A percentile compares a stretch with the other conserved stretches of the same genome.
These are phyloP conservation scores for Halyomorpha halys DNA, from an alignment of 1,140 invertebrate genomes.

Conservation along the genomic window DNA sequence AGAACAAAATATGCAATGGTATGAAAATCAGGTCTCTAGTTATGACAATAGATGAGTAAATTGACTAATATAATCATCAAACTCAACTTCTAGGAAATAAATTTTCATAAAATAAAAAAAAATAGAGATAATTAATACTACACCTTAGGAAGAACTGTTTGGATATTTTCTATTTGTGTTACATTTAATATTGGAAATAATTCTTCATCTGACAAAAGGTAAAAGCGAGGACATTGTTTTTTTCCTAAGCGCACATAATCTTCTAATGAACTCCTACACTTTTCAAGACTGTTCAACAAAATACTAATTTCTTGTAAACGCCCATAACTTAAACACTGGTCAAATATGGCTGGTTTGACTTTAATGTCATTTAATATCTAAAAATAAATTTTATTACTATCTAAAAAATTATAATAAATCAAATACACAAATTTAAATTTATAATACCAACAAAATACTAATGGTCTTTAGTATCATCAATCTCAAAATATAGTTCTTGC, in stretches of 20 bases:
- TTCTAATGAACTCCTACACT: slow-evolving; percentile 81
- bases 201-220: slow-evolving; percentile 88
- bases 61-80: too few relatives aligned
- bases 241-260: slow-evolving; percentile 81
- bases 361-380: slow-evolving; percentile 6
- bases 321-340: slow-evolving; percentile 51
- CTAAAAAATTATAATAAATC: too few relatives aligned
- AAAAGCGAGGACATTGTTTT: slow-evolving; percentile 77
- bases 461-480: too few relatives aligned
- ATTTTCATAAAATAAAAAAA: too few relatives aligned
- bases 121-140: too few relatives aligned
- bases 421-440: too few relatives aligned
- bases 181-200: slow-evolving; percentile 79
- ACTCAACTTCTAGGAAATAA: too few relatives aligned
- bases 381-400: background rate
- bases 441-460: too few relatives aligned
- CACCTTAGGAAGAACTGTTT: slow-evolving; percentile 44
- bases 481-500: too few relatives aligned
- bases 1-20: too few relatives aligned
- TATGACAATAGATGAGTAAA: too few relatives aligned
- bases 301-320: slow-evolving; percentile 61
- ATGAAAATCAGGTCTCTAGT: too few relatives aligned
- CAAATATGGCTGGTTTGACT: background rate
- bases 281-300: slow-evolving; percentile 64
- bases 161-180: slow-evolving; percentile 63